Evolutionary conservation across 2,888 invertebrate species (phyloP).

Genomic region (Zootermopsis nevadensis): DNA sequence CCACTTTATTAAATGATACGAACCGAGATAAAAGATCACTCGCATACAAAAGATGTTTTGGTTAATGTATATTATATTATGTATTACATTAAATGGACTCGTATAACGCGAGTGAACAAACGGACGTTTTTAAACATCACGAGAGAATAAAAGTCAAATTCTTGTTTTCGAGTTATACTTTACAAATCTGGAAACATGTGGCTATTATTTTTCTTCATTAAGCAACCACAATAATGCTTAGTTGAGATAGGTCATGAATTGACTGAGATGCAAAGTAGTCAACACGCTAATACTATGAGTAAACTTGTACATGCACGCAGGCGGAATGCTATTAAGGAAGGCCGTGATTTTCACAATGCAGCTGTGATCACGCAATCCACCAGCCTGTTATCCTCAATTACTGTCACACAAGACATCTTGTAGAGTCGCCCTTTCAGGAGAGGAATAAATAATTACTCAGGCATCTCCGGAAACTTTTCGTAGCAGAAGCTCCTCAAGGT

Average conservation of each 20-base stretch:
- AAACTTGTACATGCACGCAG: not conserved
- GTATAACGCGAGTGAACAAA: no score
- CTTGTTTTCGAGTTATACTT: no score
- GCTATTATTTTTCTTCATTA: no score
- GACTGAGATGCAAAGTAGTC: not conserved
- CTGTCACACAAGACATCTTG: not conserved
- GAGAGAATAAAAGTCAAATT: no score
- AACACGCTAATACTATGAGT: not conserved
- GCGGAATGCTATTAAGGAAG: not conserved
- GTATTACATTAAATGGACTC: no score
- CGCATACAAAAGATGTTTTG: no score
- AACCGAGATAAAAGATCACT: no score
- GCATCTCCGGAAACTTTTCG: not conserved
- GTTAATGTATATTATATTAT: no score
- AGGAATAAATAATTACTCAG: not conserved
- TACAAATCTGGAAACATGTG: no score
- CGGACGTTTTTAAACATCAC: no score
- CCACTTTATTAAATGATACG: no score
- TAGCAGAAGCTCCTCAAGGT: not conserved
- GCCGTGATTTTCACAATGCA: not conserved
- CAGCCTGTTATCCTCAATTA: not conserved
- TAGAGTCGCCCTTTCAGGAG: not conserved
- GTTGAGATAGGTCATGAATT: not conserved
- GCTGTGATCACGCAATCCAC: not conserved
- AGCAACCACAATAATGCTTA: not conserved